Evolutionary conservation across 2,888 invertebrate species (phyloP).

Genomic region (Dexiosoma caninum): DNA sequence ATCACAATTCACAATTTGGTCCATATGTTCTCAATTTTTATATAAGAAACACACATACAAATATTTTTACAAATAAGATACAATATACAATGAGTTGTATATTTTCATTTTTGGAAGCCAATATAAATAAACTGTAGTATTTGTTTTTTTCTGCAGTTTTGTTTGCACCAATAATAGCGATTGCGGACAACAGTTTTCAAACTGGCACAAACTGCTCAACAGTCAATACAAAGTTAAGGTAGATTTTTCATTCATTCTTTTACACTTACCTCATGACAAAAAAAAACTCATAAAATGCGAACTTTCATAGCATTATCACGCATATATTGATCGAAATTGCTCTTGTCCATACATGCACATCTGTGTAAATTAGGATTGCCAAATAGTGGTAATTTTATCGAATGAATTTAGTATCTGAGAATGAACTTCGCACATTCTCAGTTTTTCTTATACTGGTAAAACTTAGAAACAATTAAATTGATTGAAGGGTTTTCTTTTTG

Average conservation of each 20-base stretch:
- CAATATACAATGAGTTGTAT: background rate
- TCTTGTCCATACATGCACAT: background rate
- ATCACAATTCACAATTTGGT: no score
- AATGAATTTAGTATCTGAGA: no score
- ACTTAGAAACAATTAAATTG: no score
- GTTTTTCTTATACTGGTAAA: no score
- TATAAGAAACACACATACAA: no score
- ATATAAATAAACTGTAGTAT: slow-evolving; percentile 2
- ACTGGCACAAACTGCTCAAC: slow-evolving; percentile 53
- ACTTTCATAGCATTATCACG: slow-evolving; percentile 33
- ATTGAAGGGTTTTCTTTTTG: no score
- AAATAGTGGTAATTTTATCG: no score
- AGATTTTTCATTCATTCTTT: slow-evolving; percentile 1
- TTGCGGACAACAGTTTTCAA: slow-evolving; percentile 35
- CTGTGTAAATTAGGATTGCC: background rate
- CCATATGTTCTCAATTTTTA: no score
- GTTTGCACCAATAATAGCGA: slow-evolving; percentile 1
- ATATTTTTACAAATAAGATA: background rate
- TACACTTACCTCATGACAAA: slow-evolving; percentile 5
- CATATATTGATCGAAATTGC: slow-evolving; percentile 35
- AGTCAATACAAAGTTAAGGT: slow-evolving; percentile 44
- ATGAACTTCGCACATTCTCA: no score
- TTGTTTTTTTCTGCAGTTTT: background rate
- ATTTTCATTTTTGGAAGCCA: slow-evolving; percentile 11
- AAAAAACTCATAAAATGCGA: background rate